Percentiles rank a stretch among this genome's conserved stretches.
Evolutionary conservation across 2,113 vertebrate genomes (phyloP).

Genomic region (Callionymus lyra): DNA sequence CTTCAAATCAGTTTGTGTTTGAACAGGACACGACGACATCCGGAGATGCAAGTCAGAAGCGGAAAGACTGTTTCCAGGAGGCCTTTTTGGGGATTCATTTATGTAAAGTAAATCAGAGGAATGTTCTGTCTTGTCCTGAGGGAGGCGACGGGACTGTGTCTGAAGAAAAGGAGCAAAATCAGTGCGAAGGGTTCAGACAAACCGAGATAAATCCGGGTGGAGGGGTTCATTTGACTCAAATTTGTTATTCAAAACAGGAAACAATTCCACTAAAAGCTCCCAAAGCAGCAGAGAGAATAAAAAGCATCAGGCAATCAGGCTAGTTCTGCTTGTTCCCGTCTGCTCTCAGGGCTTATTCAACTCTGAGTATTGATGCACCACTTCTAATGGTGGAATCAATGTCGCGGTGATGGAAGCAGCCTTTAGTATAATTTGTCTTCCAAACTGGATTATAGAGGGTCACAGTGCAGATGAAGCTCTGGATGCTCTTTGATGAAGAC

Average conservation of each 20-base stretch:
- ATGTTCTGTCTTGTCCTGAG: constrained; percentile 15
- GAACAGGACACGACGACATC: too few relatives aligned
- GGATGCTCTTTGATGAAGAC: constrained; percentile 37
- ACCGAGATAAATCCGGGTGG: constrained; percentile 3
- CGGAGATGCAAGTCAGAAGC: neutral
- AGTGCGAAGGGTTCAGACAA: constrained; percentile 24
- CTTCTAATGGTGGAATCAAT: constrained; percentile 63
- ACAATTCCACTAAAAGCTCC: constrained; percentile 32
- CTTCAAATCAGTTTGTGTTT: too few relatives aligned
- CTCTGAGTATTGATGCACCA: constrained; percentile 20
- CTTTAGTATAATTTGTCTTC: constrained; percentile 59
- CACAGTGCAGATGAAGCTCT: constrained; percentile 16
- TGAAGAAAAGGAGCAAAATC: constrained; percentile 30
- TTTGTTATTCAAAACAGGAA: constrained; percentile 45
- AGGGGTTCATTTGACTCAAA: constrained; percentile 45
- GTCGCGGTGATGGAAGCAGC: constrained; percentile 44
- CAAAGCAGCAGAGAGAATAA: constrained; percentile 14
- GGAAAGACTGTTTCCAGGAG: neutral
- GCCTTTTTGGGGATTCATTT: constrained; percentile 14
- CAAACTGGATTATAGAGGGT: constrained; percentile 59
- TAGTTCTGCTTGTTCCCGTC: constrained; percentile 12
- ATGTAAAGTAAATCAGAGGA: constrained; percentile 23
- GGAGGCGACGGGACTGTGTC: constrained; percentile 33
- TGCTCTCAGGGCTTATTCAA: constrained; percentile 29
- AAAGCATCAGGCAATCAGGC: constrained; percentile 23